Conservation (phyloP, 2,113 vertebrate genomes). For the Mus musculus region DNA sequence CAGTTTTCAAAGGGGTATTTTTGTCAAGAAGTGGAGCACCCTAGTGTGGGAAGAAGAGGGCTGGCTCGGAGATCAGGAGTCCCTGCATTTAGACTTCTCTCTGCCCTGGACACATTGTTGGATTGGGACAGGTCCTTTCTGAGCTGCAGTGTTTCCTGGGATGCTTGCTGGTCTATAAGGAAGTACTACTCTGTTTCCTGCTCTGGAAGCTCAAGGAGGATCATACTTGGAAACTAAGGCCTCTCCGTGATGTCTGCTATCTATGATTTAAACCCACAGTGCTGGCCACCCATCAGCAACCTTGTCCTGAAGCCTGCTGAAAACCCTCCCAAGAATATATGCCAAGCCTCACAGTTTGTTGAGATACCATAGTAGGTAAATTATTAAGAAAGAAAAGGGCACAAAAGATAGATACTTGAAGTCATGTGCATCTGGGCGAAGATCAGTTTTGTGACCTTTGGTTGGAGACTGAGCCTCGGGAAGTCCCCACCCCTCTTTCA, state of each 20-base stretch:
- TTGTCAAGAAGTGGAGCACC: conserved; percentile 28
- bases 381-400: not conserved
- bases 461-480: not conserved
- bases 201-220: not conserved
- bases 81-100: not conserved
- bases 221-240: not conserved
- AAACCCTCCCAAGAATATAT: not conserved
- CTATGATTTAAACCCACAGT: not conserved
- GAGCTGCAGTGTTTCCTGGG: not conserved
- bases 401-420: not conserved
- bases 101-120: not conserved
- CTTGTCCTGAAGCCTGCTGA: not conserved
- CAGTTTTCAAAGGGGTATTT: conserved; percentile 66
- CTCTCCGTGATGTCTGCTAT: not conserved
- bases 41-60: conserved; percentile 2
- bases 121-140: not conserved
- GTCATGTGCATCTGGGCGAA: not conserved
- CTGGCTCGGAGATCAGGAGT: not conserved
- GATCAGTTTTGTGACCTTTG: not conserved
- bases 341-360: not conserved
- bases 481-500: not conserved
- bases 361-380: not conserved
- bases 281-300: not conserved
- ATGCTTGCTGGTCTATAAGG: not conserved
- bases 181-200: not conserved